These are phyloP conservation scores for Stegastes partitus DNA, from an alignment of 2,113 vertebrate genomes.

Conservation along the genomic window DNA sequence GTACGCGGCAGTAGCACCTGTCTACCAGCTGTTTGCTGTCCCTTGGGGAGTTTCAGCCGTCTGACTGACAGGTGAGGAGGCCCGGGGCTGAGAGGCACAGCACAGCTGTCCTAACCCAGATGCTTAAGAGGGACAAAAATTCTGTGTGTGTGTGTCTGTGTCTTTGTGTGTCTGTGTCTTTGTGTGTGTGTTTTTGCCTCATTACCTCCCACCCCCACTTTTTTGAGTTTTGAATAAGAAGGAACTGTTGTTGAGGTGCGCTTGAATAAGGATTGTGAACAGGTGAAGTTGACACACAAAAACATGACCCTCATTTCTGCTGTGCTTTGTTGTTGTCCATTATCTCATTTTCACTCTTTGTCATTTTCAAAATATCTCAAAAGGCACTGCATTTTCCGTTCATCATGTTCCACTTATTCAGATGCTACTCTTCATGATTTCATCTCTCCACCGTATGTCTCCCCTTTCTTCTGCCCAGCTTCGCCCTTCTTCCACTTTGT, in stretches of 20 bases:
- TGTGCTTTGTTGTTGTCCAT: slow-evolving; percentile 24
- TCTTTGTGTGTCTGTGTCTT: slow-evolving; percentile 22
- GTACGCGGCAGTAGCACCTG: slow-evolving; percentile 74
- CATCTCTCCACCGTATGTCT: slow-evolving; percentile 3
- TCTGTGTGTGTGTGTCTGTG: slow-evolving; percentile 33
- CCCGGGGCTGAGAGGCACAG: slow-evolving; percentile 68
- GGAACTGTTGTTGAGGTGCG: background rate
- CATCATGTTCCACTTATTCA: slow-evolving; percentile 29
- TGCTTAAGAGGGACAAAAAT: slow-evolving; percentile 72
- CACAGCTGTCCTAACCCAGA: slow-evolving; percentile 80
- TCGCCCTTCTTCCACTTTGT: slow-evolving; percentile 29
- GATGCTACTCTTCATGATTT: slow-evolving; percentile 14
- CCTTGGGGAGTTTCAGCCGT: slow-evolving; percentile 67
- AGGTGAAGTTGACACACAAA: slow-evolving; percentile 45
- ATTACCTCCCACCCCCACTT: slow-evolving; percentile 36
- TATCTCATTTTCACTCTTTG: slow-evolving; percentile 23
- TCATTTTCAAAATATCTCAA: slow-evolving; percentile 31
- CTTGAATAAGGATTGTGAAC: slow-evolving; percentile 45
- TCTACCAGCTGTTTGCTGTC: slow-evolving; percentile 80
- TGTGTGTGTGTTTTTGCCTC: slow-evolving; percentile 43
- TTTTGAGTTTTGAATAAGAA: slow-evolving; percentile 39
- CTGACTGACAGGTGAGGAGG: slow-evolving; percentile 82
- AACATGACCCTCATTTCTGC: slow-evolving; percentile 14
- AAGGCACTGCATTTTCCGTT: slow-evolving; percentile 25
- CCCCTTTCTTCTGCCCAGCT: slow-evolving; percentile 17